These are phyloP conservation scores for Neogobius melanostomus DNA, from an alignment of 2,113 vertebrate genomes.

Conservation along the genomic window DNA sequence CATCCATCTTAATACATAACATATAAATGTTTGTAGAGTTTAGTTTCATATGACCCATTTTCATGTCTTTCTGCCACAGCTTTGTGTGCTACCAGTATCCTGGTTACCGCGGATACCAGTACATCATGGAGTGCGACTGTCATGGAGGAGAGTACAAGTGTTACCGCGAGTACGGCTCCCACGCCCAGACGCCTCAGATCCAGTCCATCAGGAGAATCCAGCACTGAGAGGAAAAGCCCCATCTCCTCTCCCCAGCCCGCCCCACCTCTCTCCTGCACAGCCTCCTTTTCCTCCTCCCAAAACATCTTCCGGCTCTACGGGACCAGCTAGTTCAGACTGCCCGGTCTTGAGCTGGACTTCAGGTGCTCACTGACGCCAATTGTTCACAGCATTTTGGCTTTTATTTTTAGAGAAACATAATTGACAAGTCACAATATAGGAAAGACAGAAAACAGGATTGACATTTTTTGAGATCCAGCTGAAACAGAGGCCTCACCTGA, in stretches of 20 bases:
- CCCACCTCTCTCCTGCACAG: slow-evolving; percentile 37
- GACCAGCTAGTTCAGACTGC: slow-evolving; percentile 43
- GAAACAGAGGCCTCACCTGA: slow-evolving; percentile 41
- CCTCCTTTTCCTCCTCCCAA: slow-evolving; percentile 34
- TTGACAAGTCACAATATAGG: slow-evolving; percentile 57
- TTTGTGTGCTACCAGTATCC: slow-evolving; percentile 98
- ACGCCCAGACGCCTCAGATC: slow-evolving; percentile 93
- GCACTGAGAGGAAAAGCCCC: slow-evolving; percentile 78
- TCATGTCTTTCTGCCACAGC: slow-evolving; percentile 63
- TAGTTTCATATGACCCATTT: not conserved
- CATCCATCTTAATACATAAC: not conserved
- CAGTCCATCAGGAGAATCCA: slow-evolving; percentile 96
- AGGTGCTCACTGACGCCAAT: slow-evolving; percentile 66
- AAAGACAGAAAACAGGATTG: slow-evolving; percentile 59
- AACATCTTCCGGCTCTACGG: slow-evolving; percentile 41
- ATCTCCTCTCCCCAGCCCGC: slow-evolving; percentile 32
- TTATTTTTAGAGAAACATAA: slow-evolving; percentile 47
- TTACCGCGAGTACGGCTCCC: slow-evolving; percentile 92
- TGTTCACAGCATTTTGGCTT: slow-evolving; percentile 61
- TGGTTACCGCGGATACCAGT: slow-evolving; percentile 95
- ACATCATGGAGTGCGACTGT: slow-evolving; percentile 91
- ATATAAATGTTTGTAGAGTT: not conserved
- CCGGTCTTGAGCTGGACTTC: slow-evolving; percentile 48
- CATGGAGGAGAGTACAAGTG: slow-evolving; percentile 93
- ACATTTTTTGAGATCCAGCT: slow-evolving; percentile 45